Percentiles rank a stretch among this genome's conserved stretches.
These are phyloP conservation scores for Sebastes iracundus DNA, from an alignment of 2,797 vertebrate species.

Conservation along the genomic window DNA sequence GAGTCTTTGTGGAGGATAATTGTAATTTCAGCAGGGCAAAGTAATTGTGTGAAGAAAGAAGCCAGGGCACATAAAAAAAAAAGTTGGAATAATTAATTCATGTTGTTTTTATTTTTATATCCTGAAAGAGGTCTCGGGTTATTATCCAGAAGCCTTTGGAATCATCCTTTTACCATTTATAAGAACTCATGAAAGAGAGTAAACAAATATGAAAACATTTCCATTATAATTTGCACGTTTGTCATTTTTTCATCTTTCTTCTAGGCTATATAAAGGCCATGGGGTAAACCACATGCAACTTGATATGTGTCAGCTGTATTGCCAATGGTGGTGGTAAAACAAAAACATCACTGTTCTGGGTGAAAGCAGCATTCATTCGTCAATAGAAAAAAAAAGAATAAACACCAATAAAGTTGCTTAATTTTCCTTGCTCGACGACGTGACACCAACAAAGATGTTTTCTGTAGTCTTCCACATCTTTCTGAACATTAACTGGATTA, in stretches of 20 bases:
- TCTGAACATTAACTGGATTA: slow-evolving; percentile 7
- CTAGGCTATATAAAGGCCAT: background rate
- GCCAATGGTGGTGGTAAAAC: background rate
- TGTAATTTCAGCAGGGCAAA: slow-evolving; percentile 26
- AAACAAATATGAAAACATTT: slow-evolving; percentile 19
- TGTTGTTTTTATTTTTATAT: slow-evolving; percentile 36
- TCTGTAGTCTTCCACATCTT: background rate
- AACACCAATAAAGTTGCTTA: background rate
- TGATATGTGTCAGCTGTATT: slow-evolving; percentile 13
- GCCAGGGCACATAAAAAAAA: background rate
- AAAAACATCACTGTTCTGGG: background rate
- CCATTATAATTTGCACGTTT: slow-evolving; percentile 21
- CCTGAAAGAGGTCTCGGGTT: slow-evolving; percentile 10
- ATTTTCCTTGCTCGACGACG: slow-evolving; percentile 4
- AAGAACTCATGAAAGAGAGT: slow-evolving; percentile 8
- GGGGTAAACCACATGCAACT: slow-evolving; percentile 6
- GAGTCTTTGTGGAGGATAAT: slow-evolving; percentile 25
- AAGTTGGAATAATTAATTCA: slow-evolving; percentile 14
- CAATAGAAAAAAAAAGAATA: background rate
- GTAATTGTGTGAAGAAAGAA: slow-evolving; percentile 31
- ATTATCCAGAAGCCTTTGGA: slow-evolving; percentile 31
- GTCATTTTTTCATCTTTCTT: slow-evolving; percentile 24
- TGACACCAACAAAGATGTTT: background rate
- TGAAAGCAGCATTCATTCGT: slow-evolving; percentile 13
- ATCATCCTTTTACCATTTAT: background rate